Evolutionary conservation across 2,113 vertebrate species (phyloP), one percentile per base, ranked within the genome.

Genomic region (Apodemus sylvaticus): DNA sequence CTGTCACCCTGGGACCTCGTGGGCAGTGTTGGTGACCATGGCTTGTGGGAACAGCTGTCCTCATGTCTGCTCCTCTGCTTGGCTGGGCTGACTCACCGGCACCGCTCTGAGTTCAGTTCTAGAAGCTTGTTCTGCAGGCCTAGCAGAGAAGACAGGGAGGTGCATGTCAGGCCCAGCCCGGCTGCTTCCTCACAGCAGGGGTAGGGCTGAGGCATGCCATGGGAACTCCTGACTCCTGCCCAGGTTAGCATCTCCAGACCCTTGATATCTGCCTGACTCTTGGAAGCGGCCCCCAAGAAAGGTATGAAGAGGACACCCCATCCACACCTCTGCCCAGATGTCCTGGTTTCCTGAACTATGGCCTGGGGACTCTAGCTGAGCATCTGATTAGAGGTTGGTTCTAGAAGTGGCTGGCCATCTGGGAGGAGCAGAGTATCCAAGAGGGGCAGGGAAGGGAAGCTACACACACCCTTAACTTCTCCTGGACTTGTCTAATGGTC

Each of bases 21-120:
- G 42, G 34, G 26, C 22, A 36, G 6, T 11, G 29, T 51, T 90
- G 12, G 29, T 3, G 1, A 36, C 17, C 17, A 3, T 6, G 9
- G 3, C 29, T n/a, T 51, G 29, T 16, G 34, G 24, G 24, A 36
- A 45, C 34, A 0, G 1, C 60, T 20, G 31, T 19, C 73, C 17
- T n/a, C 5, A 5, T 4, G 7, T 2, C 26, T 2, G 10, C 16
- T 6, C 62, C 53, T 9, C 76, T 2, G 62, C 64, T 74, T 0
- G 0, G 20, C 71, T 19, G 1, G 36, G 39, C 34, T 1, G 16
- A 98, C 99, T 99, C 97, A 99, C 99, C 99, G 98, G 96, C 99
- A 99, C 91, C 99, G 99, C 98, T 99, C 99, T 0, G 99, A 99
- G 70, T 99, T 99, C 97, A 99, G 97, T 95, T 99, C 99, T 0